Evolutionary conservation across 2,113 vertebrate genomes (phyloP).

Genomic region (Zosterops lateralis): DNA sequence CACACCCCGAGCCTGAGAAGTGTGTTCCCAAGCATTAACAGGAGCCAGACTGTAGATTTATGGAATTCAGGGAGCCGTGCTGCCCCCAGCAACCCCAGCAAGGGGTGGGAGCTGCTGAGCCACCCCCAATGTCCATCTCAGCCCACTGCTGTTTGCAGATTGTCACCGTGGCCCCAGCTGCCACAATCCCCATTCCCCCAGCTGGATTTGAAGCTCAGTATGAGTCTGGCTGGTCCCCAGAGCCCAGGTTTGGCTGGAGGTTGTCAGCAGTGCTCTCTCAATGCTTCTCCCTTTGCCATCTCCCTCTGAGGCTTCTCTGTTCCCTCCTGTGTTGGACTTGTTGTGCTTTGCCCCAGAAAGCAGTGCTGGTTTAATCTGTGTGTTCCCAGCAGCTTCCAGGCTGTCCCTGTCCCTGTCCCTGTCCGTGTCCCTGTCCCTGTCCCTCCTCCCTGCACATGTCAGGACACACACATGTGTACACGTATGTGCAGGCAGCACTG

Average conservation of each 20-base stretch:
- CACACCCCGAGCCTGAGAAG: neutral
- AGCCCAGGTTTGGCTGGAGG: neutral
- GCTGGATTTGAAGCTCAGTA: neutral
- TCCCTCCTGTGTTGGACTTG: neutral
- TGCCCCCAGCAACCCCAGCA: neutral
- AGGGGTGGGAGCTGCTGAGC: neutral
- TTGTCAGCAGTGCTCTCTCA: fast-evolving
- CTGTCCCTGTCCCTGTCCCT: neutral
- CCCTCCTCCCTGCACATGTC: neutral
- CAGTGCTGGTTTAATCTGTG: neutral
- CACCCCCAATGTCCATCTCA: neutral
- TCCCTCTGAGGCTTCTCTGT: neutral
- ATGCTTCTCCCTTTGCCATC: neutral
- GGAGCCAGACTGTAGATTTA: fast-evolving
- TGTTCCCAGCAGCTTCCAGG: neutral
- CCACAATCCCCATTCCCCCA: neutral
- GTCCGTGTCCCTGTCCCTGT: neutral
- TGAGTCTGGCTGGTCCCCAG: neutral
- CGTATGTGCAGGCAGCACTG: fast-evolving
- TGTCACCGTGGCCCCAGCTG: neutral
- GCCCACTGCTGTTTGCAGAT: neutral
- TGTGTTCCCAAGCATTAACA: neutral
- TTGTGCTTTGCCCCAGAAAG: slow-evolving; percentile 23
- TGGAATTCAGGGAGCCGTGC: neutral
- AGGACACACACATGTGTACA: neutral